These are phyloP conservation scores for Acromyrmex charruanus DNA, from an alignment of 1,140 invertebrate species.

Conservation along the genomic window DNA sequence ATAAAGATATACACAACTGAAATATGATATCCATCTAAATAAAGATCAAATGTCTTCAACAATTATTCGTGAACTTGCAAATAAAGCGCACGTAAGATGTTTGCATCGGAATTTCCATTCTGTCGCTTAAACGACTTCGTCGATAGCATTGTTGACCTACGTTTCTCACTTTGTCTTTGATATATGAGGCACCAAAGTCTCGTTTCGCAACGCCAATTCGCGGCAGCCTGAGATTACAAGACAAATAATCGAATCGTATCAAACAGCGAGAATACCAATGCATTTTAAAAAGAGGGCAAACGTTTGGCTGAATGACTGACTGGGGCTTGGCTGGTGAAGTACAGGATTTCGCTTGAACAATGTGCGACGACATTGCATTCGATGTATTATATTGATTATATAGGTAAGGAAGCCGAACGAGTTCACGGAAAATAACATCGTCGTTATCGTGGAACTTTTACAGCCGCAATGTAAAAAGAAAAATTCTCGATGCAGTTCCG, in stretches of 20 bases:
- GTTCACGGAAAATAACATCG: slow-evolving; percentile 9
- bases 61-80: slow-evolving; percentile 15
- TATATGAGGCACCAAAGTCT: slow-evolving; percentile 23
- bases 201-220: neutral
- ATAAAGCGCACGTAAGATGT: neutral
- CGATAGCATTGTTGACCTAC: neutral
- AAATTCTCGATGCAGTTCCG: neutral
- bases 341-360: slow-evolving; percentile 25
- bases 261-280: neutral
- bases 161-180: neutral
- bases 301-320: neutral
- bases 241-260: slow-evolving; percentile 3
- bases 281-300: slow-evolving; percentile 14
- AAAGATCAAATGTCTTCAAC: neutral
- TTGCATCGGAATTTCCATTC: neutral
- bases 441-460: slow-evolving; percentile 30
- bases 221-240: slow-evolving; percentile 24
- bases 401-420: neutral
- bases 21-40: neutral
- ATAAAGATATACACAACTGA: neutral
- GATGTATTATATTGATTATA: neutral
- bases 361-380: slow-evolving; percentile 9
- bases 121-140: neutral
- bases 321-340: slow-evolving; percentile 19
- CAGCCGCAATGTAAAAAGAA: slow-evolving; percentile 40